Base-by-base conservation (phyloP, 2,888 invertebrate species). In the Nephrocerus scutellatus region DNA sequence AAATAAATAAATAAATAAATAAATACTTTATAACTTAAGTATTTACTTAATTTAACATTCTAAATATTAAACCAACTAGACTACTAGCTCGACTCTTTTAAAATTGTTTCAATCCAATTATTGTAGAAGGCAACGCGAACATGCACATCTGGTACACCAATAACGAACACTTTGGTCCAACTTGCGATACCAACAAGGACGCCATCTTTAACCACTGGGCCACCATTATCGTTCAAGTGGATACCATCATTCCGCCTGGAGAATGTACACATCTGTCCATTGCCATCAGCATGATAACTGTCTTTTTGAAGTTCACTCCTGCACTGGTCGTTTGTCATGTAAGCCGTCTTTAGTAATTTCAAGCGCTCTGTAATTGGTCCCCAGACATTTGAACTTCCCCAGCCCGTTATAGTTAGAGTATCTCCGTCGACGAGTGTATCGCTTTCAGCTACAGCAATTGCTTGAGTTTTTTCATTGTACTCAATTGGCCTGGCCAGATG, bases 181-280 rank as follows among this genome's bases (percentile, higher is more conserved):
- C 67, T 68, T n/a, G 66, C 63, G 7, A 68, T 18, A 5, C 64
- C 68, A 1, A 66, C 62, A 1, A 62, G 48, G 7, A 38, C 43
- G 4, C 48, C 51, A 4, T 46, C 44, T 44, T 60, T 60, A 13
- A 59, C 56, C 19, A 67, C 47, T 0, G 67, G 67, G n/a, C 66
- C 62, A 12, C 68, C 66, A n/a, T 59, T 64, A 37, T 66, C 66
- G 6, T 57, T 54, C 22, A 52, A 51, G 32, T 61, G 62, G 5
- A 57, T 71, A 0, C 78, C 78, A 46, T 74, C 70, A 1, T 76
- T 76, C 2, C 60, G 55, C 31, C 68, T 67, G 1, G 74, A 76
- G 8, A 71, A 61, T 1, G 79, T 76, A 47, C 79, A 79, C 15
- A 79, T 62, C 47, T 78, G 76, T 0, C 74, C 72, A n/a, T n/a